Conservation (phyloP, 2,797 vertebrate genomes). For the Eulemur coronatus region DNA sequence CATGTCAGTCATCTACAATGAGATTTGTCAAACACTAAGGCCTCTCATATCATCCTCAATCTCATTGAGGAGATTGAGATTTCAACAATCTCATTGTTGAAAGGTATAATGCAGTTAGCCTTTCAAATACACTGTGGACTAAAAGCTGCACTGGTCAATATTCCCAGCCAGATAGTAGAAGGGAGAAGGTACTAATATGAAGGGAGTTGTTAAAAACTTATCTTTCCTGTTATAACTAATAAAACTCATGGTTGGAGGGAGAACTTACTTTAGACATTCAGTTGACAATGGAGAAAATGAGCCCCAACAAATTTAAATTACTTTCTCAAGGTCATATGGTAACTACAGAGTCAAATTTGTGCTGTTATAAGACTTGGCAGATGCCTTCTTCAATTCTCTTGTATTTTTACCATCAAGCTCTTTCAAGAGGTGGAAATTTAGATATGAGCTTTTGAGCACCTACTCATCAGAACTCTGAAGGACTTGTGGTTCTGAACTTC, state of each 20-base stretch:
- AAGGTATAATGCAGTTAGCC: background rate
- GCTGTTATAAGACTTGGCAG: background rate
- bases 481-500: background rate
- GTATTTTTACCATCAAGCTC: background rate
- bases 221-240: background rate
- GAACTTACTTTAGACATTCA: background rate
- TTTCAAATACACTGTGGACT: background rate
- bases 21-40: background rate
- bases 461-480: background rate
- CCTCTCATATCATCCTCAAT: background rate
- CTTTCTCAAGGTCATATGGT: background rate
- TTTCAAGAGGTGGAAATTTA: background rate
- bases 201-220: background rate
- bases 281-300: background rate
- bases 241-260: background rate
- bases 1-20: background rate
- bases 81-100: background rate
- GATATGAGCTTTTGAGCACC: background rate
- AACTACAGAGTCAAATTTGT: background rate
- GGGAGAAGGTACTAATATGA: background rate
- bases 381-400: background rate
- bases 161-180: background rate
- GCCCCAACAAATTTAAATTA: background rate
- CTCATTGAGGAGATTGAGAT: background rate
- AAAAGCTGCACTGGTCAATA: background rate